A percentile compares a stretch with the other conserved stretches of the same genome.
Evolutionary conservation across 2,888 invertebrate genomes (phyloP).

Genomic region (Sabellastarte sp.): DNA sequence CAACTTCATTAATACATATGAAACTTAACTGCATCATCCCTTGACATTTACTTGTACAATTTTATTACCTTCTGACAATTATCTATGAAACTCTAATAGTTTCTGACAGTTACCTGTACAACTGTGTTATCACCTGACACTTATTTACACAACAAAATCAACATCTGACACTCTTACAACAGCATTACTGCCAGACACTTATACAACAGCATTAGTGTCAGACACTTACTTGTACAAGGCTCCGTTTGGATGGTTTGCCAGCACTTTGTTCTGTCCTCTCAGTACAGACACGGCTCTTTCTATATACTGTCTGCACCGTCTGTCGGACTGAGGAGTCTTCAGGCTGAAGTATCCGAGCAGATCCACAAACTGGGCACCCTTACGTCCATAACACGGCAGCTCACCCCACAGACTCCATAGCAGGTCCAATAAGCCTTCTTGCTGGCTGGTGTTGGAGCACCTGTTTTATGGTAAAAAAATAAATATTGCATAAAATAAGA

Average conservation of each 20-base stretch:
- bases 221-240: constrained; percentile 77
- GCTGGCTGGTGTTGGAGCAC: constrained; percentile 67
- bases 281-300: constrained; percentile 83
- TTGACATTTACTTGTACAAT: too few relatives aligned
- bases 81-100: too few relatives aligned
- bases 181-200: neutral
- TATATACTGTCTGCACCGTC: constrained; percentile 68
- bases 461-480: too few relatives aligned
- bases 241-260: constrained; percentile 91
- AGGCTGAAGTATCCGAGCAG: constrained; percentile 91
- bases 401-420: constrained; percentile 91
- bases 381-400: constrained; percentile 84
- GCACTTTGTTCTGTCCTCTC: constrained; percentile 81
- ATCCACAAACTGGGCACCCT: constrained; percentile 96
- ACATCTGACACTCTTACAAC: too few relatives aligned
- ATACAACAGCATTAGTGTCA: neutral
- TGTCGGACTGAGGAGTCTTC: constrained; percentile 66
- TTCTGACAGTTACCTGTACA: too few relatives aligned
- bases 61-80: too few relatives aligned
- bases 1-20: too few relatives aligned
- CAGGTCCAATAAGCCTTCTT: constrained; percentile 76
- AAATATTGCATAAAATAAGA: too few relatives aligned
- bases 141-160: too few relatives aligned
- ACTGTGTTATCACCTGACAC: too few relatives aligned
- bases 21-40: too few relatives aligned